Evolutionary conservation across 2,888 invertebrate species (phyloP).

Genomic region (Diarsia rubi): DNA sequence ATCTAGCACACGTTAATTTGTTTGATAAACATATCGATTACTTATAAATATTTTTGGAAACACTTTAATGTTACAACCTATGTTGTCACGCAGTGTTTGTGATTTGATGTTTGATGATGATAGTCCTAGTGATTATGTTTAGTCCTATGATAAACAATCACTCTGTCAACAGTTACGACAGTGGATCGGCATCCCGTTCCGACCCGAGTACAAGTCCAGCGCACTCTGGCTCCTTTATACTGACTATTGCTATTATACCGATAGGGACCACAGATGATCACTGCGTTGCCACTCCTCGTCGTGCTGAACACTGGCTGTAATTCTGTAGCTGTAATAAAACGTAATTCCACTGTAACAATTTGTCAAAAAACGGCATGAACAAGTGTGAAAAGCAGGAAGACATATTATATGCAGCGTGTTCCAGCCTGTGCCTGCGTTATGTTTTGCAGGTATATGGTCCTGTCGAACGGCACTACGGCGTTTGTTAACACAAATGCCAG

Average conservation of each 20-base stretch:
- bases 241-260: constrained; percentile 17
- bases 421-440: not conserved
- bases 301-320: constrained; percentile 32
- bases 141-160: not conserved
- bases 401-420: too few relatives aligned
- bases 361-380: not conserved
- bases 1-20: not conserved
- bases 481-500: not conserved
- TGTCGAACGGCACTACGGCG: not conserved
- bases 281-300: constrained; percentile 24
- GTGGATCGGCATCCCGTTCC: not conserved
- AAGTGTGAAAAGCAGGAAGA: too few relatives aligned
- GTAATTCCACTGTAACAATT: not conserved
- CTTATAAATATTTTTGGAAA: not conserved
- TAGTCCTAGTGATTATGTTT: constrained; percentile 2
- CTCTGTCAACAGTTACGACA: not conserved
- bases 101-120: not conserved
- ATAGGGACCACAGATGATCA: constrained; percentile 5
- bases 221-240: not conserved
- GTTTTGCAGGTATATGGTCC: not conserved
- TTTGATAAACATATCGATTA: not conserved
- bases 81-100: not conserved
- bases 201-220: not conserved
- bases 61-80: too few relatives aligned
- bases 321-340: constrained; percentile 9